phyloP scores from a whole-genome alignment of 2,888 invertebrate species.

The Drosophila meridiana region DNA sequence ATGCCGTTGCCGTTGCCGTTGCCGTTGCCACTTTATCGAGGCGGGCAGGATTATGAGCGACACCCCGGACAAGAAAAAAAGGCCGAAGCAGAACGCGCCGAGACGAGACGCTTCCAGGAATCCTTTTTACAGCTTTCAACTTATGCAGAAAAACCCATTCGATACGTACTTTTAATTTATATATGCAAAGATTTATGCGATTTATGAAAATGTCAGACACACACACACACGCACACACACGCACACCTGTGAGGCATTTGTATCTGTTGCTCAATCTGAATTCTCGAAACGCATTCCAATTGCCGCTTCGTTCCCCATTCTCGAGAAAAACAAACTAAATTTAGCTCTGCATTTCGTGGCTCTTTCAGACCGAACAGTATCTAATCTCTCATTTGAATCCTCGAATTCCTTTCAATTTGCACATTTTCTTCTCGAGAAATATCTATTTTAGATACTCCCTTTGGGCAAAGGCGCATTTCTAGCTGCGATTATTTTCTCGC shows the following conservation, averaged over 20 bases:
- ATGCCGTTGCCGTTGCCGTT: slow-evolving; percentile 57
- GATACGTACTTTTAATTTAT: slow-evolving; percentile 34
- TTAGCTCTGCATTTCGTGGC: neutral
- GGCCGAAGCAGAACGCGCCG: neutral
- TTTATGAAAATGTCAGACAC: slow-evolving; percentile 36
- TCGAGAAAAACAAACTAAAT: slow-evolving; percentile 7
- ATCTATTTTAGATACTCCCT: neutral
- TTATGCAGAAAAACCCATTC: slow-evolving; percentile 49
- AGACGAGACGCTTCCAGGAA: slow-evolving; percentile 41
- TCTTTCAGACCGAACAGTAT: neutral
- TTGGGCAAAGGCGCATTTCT: neutral
- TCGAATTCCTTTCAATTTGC: slow-evolving; percentile 3
- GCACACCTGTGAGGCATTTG: slow-evolving; percentile 18
- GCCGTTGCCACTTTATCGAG: slow-evolving; percentile 40
- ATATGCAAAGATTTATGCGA: slow-evolving; percentile 48
- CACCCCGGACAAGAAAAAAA: slow-evolving; percentile 15
- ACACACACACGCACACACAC: slow-evolving; percentile 4
- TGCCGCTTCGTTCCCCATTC: slow-evolving; percentile 1
- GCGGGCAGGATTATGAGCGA: slow-evolving; percentile 34
- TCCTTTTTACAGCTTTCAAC: slow-evolving; percentile 43
- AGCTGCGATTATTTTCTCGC: neutral
- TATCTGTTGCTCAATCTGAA: slow-evolving; percentile 18
- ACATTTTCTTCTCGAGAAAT: neutral
- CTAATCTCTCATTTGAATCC: slow-evolving; percentile 2
- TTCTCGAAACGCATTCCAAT: slow-evolving; percentile 12